Conservation (phyloP, 2,888 invertebrate genomes). For the Tipula lateralis region DNA sequence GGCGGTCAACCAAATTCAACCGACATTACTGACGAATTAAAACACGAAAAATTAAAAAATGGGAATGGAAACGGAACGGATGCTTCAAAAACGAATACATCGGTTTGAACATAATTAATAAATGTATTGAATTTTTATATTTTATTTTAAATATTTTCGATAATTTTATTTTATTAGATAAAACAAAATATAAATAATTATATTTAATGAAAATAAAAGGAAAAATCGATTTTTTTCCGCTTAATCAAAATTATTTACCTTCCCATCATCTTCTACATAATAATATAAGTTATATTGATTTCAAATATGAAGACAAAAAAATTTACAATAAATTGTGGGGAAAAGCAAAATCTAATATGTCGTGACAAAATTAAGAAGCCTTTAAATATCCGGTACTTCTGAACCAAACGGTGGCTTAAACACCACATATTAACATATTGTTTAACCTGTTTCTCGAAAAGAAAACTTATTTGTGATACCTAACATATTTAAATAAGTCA, state of each 20-base stretch:
- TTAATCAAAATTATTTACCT: not conserved
- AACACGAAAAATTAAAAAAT: conserved; percentile 47
- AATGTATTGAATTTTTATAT: not conserved
- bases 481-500: no score
- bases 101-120: conserved; percentile 38
- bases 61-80: conserved; percentile 41
- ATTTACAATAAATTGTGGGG: not conserved
- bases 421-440: not conserved
- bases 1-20: conserved; percentile 48
- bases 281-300: not conserved
- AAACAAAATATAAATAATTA: conserved; percentile 12
- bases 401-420: not conserved
- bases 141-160: not conserved
- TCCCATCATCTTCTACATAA: not conserved
- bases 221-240: not conserved
- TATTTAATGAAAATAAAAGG: not conserved
- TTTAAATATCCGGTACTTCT: not conserved
- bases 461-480: no score
- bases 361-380: not conserved
- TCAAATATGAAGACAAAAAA: not conserved
- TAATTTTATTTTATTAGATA: conserved; percentile 19
- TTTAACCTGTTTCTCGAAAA: no score
- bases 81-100: conserved; percentile 46
- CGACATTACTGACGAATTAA: conserved; percentile 47
- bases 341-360: not conserved